phyloP scores from a whole-genome alignment of 1,140 invertebrate genomes.

The Chironomus striatipennis region DNA sequence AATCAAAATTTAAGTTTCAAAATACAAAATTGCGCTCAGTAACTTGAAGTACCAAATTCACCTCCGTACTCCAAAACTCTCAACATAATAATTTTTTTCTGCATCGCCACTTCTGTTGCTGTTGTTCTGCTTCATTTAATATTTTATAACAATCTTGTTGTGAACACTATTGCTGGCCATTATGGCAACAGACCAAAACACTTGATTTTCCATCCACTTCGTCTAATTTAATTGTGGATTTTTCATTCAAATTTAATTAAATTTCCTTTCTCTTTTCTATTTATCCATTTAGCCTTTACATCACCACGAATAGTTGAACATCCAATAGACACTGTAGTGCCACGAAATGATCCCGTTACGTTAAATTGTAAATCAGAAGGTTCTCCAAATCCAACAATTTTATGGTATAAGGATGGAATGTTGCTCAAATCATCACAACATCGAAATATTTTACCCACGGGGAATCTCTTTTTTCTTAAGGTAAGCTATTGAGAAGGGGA shows the following conservation, averaged over 20 bases:
- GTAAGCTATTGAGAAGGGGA: slow-evolving; percentile 49
- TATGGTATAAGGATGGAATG: slow-evolving; percentile 57
- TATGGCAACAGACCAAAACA: background rate
- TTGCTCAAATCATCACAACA: slow-evolving; percentile 44
- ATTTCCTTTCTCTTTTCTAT: background rate
- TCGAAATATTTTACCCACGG: slow-evolving; percentile 51
- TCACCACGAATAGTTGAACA: slow-evolving; percentile 67
- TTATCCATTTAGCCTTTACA: slow-evolving; percentile 39
- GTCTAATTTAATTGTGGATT: slow-evolving; percentile 3
- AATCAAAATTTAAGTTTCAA: no score
- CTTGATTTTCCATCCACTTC: background rate
- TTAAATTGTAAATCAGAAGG: slow-evolving; percentile 60
- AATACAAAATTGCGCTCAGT: no score
- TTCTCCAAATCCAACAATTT: slow-evolving; percentile 50
- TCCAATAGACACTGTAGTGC: slow-evolving; percentile 60
- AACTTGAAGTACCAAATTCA: background rate
- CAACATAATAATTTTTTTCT: no score
- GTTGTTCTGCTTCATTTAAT: background rate
- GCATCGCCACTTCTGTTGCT: no score
- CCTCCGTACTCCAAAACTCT: no score
- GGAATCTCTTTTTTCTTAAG: slow-evolving; percentile 64
- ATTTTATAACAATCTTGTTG: background rate
- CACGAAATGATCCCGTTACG: slow-evolving; percentile 56
- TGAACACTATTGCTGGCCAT: background rate
- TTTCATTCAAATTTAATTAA: background rate